These are phyloP conservation scores for Heliothis peltigera DNA, from an alignment of 2,888 invertebrate species.

Conservation along the genomic window DNA sequence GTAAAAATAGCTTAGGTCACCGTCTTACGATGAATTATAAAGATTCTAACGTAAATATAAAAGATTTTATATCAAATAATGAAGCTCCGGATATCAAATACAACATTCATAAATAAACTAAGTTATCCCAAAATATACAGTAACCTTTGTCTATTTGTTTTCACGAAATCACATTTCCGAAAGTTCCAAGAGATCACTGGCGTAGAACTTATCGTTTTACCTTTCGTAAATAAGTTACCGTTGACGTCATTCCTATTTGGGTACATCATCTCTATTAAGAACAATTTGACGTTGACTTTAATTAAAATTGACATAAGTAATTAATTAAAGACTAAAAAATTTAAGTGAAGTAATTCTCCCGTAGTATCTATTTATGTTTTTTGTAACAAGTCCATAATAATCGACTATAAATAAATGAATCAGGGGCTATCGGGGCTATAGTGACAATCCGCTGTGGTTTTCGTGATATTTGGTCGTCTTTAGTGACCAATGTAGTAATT, in stretches of 20 bases:
- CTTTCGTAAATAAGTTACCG: conserved; percentile 31
- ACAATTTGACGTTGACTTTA: conserved; percentile 21
- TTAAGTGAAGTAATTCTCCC: conserved; percentile 8
- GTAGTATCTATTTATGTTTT: conserved; percentile 6
- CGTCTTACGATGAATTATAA: conserved; percentile 1
- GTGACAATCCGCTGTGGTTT: conserved; percentile 34
- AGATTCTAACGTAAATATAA: not conserved
- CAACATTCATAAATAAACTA: conserved; percentile 15
- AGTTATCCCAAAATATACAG: conserved; percentile 5
- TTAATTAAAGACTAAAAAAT: conserved; percentile 2
- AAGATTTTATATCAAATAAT: too few relatives aligned
- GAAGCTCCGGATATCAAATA: too few relatives aligned
- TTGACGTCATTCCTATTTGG: conserved; percentile 42
- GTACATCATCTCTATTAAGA: conserved; percentile 27
- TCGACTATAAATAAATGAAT: too few relatives aligned
- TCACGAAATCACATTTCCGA: conserved; percentile 9
- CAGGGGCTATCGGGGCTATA: too few relatives aligned
- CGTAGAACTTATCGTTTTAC: conserved; percentile 14
- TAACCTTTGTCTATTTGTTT: conserved; percentile 18
- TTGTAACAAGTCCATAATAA: conserved; percentile 8
- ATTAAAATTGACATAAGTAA: conserved; percentile 17
- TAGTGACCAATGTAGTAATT: too few relatives aligned
- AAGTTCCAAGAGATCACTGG: conserved; percentile 23
- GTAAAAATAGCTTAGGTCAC: conserved; percentile 33
- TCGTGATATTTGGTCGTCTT: too few relatives aligned